Evolutionary conservation across 2,113 vertebrate species (phyloP).

Genomic region (Elephantulus edwardii): DNA sequence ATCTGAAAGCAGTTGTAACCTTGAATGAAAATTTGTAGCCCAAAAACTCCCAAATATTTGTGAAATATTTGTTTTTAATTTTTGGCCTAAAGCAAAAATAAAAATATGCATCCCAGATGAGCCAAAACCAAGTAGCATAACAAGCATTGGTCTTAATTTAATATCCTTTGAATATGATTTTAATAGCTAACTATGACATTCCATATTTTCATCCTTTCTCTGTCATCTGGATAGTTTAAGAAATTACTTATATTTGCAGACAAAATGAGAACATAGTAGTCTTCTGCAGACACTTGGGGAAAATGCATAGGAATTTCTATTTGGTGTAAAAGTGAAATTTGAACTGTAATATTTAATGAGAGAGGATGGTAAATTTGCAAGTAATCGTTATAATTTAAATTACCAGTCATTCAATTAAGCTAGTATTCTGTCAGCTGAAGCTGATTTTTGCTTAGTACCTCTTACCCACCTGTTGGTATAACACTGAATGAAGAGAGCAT

Average conservation of each 20-base stretch:
- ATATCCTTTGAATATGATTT: not conserved
- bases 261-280: slow-evolving; percentile 36
- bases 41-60: not conserved
- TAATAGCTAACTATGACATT: slow-evolving; percentile 8
- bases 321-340: slow-evolving; percentile 52
- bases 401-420: slow-evolving; percentile 24
- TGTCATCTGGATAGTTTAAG: slow-evolving; percentile 51
- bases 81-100: slow-evolving; percentile 14
- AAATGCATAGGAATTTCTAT: slow-evolving; percentile 31
- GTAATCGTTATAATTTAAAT: slow-evolving; percentile 47
- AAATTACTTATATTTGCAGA: slow-evolving; percentile 24
- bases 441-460: slow-evolving; percentile 26
- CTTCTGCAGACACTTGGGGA: slow-evolving; percentile 7
- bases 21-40: slow-evolving; percentile 35
- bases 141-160: not conserved
- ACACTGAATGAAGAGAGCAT: slow-evolving; percentile 26
- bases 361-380: slow-evolving; percentile 40
- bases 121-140: not conserved
- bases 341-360: slow-evolving; percentile 27
- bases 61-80: slow-evolving; percentile 18
- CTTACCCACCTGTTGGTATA: slow-evolving; percentile 34
- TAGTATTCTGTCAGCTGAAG: not conserved
- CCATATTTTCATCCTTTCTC: not conserved
- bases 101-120: slow-evolving; percentile 24
- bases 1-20: slow-evolving; percentile 33